Evolutionary conservation across 2,888 invertebrate genomes (phyloP), one percentile per base, ranked within the genome.

Genomic region (Dolichopus griseipennis): DNA sequence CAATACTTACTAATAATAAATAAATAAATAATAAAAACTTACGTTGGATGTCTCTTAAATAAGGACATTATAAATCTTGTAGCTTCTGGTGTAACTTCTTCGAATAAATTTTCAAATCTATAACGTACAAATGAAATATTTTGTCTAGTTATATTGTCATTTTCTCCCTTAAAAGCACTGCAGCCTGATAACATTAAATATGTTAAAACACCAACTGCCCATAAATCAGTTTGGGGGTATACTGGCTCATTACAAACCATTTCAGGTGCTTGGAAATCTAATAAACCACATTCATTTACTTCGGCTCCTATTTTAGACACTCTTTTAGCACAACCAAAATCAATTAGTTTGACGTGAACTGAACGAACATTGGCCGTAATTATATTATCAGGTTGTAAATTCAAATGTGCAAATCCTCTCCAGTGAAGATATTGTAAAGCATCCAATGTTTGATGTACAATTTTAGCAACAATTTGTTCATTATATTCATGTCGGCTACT

Each of bases 381-480:
- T 33, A 98, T 87, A 80, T 98, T 98, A 78, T 96, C 95, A 0
- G 97, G 97, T 80, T 97, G 94, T 66, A 97, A 83, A 79, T 96
- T 92, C 71, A 96, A 82, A 79, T 95, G 94, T 74, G 92, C 91
- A 73, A 89, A 88, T 3, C 95, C 95, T 75, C 93, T 86, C 92
- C 96, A 96, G 81, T 98, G 97, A 62, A 99, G 83, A 80, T 96
- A 98, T 81, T 97, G 96, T 0, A 97, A 83, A 1, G 90, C 97
- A 76, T 96, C 94, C 68, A 95, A 82, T 0, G 95, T 83, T 83
- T 98, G 97, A 3, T 89, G 86, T 63, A 97, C 86, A 33, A 96
- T 90, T 1, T 88, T 89, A 0, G 94, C 91, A 0, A 97, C 94
- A 81, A 90, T 90, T 81, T 97, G 94, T 80, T 98, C 98, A 0